Percentiles rank a stretch among this genome's conserved stretches.
These are phyloP conservation scores for Anthophora plumipes DNA, from an alignment of 2,888 invertebrate species.

Conservation along the genomic window DNA sequence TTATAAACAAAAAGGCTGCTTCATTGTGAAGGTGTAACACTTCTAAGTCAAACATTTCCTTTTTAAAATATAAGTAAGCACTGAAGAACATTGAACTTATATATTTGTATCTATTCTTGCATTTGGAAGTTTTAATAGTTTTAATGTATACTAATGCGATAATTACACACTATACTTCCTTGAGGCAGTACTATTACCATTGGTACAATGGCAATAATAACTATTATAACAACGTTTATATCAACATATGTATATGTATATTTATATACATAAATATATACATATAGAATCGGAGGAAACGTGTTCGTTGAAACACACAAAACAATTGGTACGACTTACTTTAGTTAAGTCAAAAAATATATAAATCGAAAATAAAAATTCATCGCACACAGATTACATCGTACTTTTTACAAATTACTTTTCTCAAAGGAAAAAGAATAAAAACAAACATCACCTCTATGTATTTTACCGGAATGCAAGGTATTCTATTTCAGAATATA, in stretches of 20 bases:
- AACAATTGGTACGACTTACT: background rate
- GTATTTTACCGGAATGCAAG: conserved; percentile 9
- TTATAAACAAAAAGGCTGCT: conserved; percentile 13
- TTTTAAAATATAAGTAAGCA: conserved; percentile 14
- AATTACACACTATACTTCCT: conserved; percentile 43
- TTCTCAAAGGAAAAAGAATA: background rate
- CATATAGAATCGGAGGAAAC: conserved; percentile 17
- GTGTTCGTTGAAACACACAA: background rate
- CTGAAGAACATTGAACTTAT: conserved; percentile 30
- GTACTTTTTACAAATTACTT: background rate
- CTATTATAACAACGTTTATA: conserved; percentile 34
- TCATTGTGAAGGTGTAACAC: conserved; percentile 8
- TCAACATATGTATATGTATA: conserved; percentile 38
- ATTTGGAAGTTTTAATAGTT: conserved; percentile 49
- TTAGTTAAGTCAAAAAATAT: background rate
- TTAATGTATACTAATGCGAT: conserved; percentile 36
- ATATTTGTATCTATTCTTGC: conserved; percentile 34
- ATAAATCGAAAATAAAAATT: background rate
- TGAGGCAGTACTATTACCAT: conserved; percentile 57
- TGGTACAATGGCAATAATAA: conserved; percentile 36
- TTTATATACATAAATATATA: conserved; percentile 32
- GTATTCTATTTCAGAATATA: background rate
- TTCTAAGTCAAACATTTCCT: conserved; percentile 18
- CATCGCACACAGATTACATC: background rate
- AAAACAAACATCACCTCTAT: background rate